These are phyloP conservation scores for Puffinus mauretanicus DNA, from an alignment of 2,113 vertebrate genomes.

Conservation along the genomic window DNA sequence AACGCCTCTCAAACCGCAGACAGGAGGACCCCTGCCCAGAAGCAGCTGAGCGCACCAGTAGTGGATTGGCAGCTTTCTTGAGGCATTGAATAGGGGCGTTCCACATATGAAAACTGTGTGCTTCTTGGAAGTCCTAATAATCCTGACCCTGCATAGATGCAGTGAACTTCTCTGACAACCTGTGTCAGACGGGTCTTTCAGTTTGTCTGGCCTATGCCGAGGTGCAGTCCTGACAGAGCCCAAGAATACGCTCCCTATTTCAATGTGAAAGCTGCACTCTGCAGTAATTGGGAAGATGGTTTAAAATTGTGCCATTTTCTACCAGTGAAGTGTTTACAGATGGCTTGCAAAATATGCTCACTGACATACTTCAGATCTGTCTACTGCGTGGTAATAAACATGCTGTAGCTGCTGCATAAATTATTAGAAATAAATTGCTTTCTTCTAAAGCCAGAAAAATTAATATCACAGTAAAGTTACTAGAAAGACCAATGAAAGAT, in stretches of 20 bases:
- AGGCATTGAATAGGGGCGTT: accelerated
- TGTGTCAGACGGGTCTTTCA: background rate
- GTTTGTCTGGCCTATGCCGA: background rate
- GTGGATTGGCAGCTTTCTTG: background rate
- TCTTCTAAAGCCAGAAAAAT: background rate
- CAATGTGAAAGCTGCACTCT: background rate
- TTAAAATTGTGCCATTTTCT: background rate
- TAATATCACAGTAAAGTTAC: background rate
- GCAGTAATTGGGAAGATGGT: background rate
- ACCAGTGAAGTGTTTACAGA: background rate
- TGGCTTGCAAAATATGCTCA: background rate
- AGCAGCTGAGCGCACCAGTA: background rate
- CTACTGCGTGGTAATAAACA: background rate
- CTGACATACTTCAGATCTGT: background rate
- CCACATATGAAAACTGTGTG: background rate
- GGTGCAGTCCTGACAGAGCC: background rate
- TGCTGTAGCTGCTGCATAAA: background rate
- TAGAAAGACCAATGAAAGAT: background rate
- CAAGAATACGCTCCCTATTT: background rate
- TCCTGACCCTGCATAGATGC: background rate
- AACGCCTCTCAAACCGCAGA: background rate
- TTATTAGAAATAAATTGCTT: background rate
- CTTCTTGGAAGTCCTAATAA: background rate
- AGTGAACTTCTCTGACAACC: background rate
- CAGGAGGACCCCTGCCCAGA: background rate